Percentiles rank a stretch among this genome's conserved stretches.
These are phyloP conservation scores for Oreohelix idahoensis DNA, from an alignment of 1,140 invertebrate genomes.

Conservation along the genomic window DNA sequence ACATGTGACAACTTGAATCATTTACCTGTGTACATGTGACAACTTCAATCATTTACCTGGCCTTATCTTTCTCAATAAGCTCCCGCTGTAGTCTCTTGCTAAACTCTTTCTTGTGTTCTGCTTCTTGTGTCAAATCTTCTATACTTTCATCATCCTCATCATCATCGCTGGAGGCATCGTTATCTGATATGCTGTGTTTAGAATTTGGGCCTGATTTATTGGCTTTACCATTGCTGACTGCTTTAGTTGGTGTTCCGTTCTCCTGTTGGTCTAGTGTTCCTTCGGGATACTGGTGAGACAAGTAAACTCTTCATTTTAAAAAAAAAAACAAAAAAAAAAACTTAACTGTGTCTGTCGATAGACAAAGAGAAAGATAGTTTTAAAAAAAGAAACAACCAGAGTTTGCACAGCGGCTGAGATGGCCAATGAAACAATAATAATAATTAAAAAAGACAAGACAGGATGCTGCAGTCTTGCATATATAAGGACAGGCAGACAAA, in stretches of 20 bases:
- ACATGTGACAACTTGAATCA: no score
- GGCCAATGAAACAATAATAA: no score
- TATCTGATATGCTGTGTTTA: not conserved
- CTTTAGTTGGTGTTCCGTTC: not conserved
- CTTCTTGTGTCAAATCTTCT: not conserved
- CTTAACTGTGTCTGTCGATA: no score
- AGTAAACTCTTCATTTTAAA: no score
- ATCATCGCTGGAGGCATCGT: not conserved
- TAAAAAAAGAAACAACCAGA: no score
- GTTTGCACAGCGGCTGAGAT: no score
- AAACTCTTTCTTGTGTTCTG: slow-evolving; percentile 28
- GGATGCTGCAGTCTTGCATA: no score
- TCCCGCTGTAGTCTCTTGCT: slow-evolving; percentile 24
- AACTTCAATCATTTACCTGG: slow-evolving; percentile 9
- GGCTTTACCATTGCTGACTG: not conserved
- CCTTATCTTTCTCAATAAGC: slow-evolving; percentile 21
- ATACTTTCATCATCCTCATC: not conserved
- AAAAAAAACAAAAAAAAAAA: no score
- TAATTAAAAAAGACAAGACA: no score
- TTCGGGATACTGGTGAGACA: slow-evolving; percentile 29
- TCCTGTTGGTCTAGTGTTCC: slow-evolving; percentile 34
- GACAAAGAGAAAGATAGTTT: no score
- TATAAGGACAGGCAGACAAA: no score
- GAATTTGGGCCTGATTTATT: not conserved
- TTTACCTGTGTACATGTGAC: no score